phyloP scores from a whole-genome alignment of 2,888 invertebrate genomes.

The Andricus curvator region DNA sequence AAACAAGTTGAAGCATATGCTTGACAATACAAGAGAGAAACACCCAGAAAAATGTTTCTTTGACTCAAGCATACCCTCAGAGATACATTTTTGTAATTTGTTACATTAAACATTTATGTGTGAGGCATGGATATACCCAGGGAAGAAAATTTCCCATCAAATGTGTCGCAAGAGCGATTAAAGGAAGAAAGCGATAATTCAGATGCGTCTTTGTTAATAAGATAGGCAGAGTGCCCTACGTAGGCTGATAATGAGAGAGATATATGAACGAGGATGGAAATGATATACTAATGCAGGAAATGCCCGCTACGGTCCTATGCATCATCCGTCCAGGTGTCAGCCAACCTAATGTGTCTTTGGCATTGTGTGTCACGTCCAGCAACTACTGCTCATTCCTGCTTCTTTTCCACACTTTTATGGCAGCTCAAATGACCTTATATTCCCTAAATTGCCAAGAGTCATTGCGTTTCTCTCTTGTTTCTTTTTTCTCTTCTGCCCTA shows the following conservation, averaged over 20 bases:
- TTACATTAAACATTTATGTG: no score
- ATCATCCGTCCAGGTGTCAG: slow-evolving; percentile 74
- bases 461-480: neutral
- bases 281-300: slow-evolving; percentile 74
- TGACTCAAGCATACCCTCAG: no score
- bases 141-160: slow-evolving; percentile 50
- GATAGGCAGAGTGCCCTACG: slow-evolving; percentile 44
- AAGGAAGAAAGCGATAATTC: slow-evolving; percentile 17
- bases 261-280: slow-evolving; percentile 68
- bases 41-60: no score
- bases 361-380: slow-evolving; percentile 67
- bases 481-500: neutral
- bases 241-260: slow-evolving; percentile 72
- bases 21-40: no score
- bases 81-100: no score
- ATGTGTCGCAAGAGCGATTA: slow-evolving; percentile 40
- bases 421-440: slow-evolving; percentile 55
- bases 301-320: slow-evolving; percentile 69
- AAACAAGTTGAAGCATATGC: no score
- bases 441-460: slow-evolving; percentile 55
- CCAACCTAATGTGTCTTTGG: slow-evolving; percentile 54
- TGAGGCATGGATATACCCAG: no score
- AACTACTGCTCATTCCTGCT: slow-evolving; percentile 42
- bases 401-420: slow-evolving; percentile 50
- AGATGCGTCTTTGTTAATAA: slow-evolving; percentile 12